A percentile compares a stretch with the other conserved stretches of the same genome.
Conservation (phyloP, 2,797 vertebrate species). For the Rhinella marina region DNA sequence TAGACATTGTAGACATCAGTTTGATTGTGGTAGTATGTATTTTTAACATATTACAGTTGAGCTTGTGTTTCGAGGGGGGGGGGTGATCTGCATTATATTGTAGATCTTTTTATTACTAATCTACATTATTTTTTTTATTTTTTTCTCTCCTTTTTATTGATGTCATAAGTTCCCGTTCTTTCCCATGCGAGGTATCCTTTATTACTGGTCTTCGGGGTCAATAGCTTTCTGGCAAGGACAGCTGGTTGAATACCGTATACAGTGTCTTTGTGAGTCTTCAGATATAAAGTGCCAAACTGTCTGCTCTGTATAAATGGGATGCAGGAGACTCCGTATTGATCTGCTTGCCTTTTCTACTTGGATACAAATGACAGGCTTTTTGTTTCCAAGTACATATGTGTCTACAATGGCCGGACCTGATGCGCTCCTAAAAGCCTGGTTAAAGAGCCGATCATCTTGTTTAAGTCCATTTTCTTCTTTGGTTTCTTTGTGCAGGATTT, state of each 20-base stretch:
- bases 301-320: conserved; percentile 60
- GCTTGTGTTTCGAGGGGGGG: too few relatives aligned
- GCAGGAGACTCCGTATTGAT: conserved; percentile 56
- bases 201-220: conserved; percentile 5
- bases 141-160: background rate
- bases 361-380: conserved; percentile 57
- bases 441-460: conserved; percentile 18
- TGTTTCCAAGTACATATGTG: conserved; percentile 51
- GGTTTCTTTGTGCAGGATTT: background rate
- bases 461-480: conserved; percentile 10
- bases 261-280: conserved; percentile 42
- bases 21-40: too few relatives aligned
- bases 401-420: conserved; percentile 36
- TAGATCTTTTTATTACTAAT: background rate
- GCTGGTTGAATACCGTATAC: background rate
- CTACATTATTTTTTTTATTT: background rate
- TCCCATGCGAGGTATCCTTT: background rate
- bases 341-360: conserved; percentile 59
- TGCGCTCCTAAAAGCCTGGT: conserved; percentile 16
- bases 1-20: too few relatives aligned
- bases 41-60: too few relatives aligned
- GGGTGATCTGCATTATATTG: background rate
- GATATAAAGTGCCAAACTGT: conserved; percentile 49
- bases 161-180: background rate
- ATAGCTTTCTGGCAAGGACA: conserved; percentile 14